These are phyloP conservation scores for Leucoma salicis DNA, from an alignment of 2,888 invertebrate species.

Conservation along the genomic window DNA sequence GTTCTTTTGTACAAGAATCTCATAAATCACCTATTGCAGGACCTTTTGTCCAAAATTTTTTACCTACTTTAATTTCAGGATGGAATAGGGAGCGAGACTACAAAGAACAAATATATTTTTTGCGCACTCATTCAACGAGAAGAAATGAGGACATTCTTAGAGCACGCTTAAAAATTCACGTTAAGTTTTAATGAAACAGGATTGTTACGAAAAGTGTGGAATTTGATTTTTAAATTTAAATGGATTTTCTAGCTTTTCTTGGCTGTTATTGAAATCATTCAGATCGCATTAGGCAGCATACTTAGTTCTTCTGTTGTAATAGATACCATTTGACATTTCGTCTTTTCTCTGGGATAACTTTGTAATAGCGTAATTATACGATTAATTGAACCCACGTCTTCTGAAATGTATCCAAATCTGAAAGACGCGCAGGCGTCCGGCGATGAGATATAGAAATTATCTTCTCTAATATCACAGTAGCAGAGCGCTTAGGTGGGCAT, in stretches of 20 bases:
- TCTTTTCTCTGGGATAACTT: too few species aligned
- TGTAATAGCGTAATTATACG: too few species aligned
- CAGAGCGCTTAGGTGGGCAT: too few species aligned
- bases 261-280: neutral
- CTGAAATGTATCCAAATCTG: too few species aligned
- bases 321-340: too few species aligned
- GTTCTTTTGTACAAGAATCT: neutral
- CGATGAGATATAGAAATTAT: too few species aligned
- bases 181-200: neutral
- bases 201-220: neutral
- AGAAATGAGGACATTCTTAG: neutral
- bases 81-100: neutral
- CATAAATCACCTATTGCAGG: neutral
- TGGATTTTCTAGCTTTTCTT: neutral
- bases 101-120: neutral
- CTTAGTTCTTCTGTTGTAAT: too few species aligned
- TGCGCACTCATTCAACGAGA: neutral
- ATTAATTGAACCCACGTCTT: too few species aligned
- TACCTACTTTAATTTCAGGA: neutral
- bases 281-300: too few species aligned
- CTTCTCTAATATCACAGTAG: too few species aligned
- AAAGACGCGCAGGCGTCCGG: too few species aligned
- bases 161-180: neutral
- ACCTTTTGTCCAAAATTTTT: neutral
- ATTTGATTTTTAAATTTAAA: neutral